Conservation (phyloP, 2,113 vertebrate genomes). For the Catharus fuscescens region DNA sequence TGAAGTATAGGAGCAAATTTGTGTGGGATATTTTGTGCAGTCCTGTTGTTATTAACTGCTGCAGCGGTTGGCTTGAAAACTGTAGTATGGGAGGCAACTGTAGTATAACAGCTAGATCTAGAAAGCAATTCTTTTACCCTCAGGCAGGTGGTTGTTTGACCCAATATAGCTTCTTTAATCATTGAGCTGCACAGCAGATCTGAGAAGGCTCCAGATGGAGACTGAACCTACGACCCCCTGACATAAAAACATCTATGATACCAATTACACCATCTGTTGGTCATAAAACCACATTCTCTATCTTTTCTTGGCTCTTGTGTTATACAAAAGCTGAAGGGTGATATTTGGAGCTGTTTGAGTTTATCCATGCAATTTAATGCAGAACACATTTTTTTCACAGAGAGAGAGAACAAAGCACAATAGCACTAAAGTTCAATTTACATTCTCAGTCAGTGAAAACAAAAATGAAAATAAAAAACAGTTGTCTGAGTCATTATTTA, state of each 20-base stretch:
- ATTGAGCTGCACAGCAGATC: conserved; percentile 62
- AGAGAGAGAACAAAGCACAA: conserved; percentile 81
- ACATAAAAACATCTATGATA: conserved; percentile 78
- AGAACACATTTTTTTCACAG: conserved; percentile 78
- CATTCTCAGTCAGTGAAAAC: conserved; percentile 81
- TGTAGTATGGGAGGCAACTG: background rate
- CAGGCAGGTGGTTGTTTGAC: conserved; percentile 65
- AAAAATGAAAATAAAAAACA: conserved; percentile 82
- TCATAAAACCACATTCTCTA: conserved; percentile 78
- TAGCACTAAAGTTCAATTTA: conserved; percentile 78
- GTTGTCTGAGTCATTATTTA: conserved; percentile 72
- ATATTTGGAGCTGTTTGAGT: conserved; percentile 71
- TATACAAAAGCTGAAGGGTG: conserved; percentile 73
- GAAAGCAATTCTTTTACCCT: conserved; percentile 9
- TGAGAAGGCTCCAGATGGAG: conserved; percentile 75
- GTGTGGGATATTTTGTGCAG: background rate
- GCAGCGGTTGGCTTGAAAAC: background rate
- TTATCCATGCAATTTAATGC: conserved; percentile 77
- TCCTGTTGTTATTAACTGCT: background rate
- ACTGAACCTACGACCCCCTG: conserved; percentile 74
- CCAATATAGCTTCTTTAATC: conserved; percentile 61
- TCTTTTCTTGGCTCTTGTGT: conserved; percentile 74
- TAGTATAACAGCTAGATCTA: background rate
- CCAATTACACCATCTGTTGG: conserved; percentile 81
- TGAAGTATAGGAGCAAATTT: background rate